Evolutionary conservation across 2,113 vertebrate genomes (phyloP), one percentile per base, ranked within the genome.

Genomic region (Microcebus lehilahytsara): DNA sequence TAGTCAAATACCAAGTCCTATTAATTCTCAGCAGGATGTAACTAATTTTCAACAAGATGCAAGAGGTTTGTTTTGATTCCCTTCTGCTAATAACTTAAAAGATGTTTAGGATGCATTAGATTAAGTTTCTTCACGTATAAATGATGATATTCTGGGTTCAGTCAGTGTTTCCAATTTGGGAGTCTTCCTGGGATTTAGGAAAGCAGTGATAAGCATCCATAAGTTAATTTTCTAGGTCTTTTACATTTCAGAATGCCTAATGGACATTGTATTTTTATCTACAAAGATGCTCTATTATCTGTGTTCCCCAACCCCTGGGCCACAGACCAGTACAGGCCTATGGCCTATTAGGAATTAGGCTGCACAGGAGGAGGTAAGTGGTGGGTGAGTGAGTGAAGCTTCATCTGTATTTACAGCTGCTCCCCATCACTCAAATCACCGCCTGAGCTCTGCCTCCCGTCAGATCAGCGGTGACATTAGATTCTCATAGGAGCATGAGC

Each of bases 181-280:
- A 42, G 37, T 85, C 40, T 81, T 25, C 37, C 46, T 60, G 49
- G 72, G 86, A 58, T 56, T 96, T 80, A 81, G 80, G 85, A 91
- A 85, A 90, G 81, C 64, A 71, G 62, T 22, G 16, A 51, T 34
- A 74, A 66, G 27, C 17, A 46, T 75, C 53, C 14, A 5, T 6
- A 34, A 64, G 89, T 51, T 27, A 42, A 40, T 74, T 89, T 91
- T 67, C 30, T 85, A 75, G 42, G 56, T 56, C 25, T 46, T 81
- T 75, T 40, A n/a, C 40, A 72, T 84, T 92, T 95, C 42, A 60
- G 58, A 95, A 74, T 89, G 42, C 81, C 23, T 91, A 67, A 62
- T 25, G 46, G 56, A 84, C 58, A 42, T 6, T n/a, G 9, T 51
- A 67, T 67, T 62, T 93, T 67, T 79, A 64, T 10, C 32, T 40